These are phyloP conservation scores for Sterrhoptilus dennistouni DNA, from an alignment of 2,113 vertebrate genomes.

Conservation along the genomic window DNA sequence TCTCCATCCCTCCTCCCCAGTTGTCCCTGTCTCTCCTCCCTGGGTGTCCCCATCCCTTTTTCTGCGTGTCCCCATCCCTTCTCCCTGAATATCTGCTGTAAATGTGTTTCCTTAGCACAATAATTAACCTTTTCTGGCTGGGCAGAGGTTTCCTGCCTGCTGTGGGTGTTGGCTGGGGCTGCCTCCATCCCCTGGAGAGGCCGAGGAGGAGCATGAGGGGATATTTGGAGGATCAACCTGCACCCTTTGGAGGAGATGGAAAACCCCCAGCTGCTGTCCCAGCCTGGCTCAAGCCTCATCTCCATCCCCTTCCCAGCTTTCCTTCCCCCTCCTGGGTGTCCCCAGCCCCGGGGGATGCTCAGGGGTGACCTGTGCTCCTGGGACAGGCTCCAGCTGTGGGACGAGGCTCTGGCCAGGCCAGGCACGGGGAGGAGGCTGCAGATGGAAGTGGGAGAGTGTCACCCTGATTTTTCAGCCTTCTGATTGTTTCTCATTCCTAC, in stretches of 20 bases:
- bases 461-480: no score
- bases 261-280: background rate
- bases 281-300: background rate
- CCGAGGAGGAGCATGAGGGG: background rate
- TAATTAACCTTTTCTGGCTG: background rate
- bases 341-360: background rate
- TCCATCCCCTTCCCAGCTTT: background rate
- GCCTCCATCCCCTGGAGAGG: background rate
- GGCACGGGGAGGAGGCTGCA: background rate
- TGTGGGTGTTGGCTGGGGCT: accelerated
- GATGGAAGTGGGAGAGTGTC: background rate
- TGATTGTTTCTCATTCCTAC: no score
- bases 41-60: no score
- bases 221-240: no score
- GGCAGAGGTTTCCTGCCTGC: background rate
- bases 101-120: background rate
- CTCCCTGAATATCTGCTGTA: no score
- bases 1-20: no score
- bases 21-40: no score
- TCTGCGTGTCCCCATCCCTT: no score
- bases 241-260: no score
- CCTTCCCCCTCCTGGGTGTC: background rate
- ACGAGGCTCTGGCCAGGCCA: accelerated
- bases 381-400: background rate
- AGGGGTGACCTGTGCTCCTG: background rate